Evolutionary conservation across 1,140 invertebrate genomes (phyloP).

Genomic region (Holotrichia oblita): DNA sequence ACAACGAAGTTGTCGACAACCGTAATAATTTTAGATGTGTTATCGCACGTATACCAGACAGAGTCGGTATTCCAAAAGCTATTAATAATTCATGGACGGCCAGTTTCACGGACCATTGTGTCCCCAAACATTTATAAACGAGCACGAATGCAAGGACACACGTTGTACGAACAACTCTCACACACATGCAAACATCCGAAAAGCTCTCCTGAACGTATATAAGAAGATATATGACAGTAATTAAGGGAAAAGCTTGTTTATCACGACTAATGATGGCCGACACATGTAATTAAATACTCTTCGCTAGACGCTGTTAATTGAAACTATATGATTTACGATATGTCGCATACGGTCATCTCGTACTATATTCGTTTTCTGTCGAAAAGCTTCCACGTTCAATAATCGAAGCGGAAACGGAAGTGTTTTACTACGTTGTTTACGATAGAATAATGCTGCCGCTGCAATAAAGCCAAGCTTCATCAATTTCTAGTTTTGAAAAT

Average conservation of each 20-base stretch:
- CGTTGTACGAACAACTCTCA: background rate
- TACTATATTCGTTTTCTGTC: background rate
- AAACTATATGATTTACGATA: constrained; percentile 28
- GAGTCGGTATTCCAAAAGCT: background rate
- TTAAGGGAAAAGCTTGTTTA: constrained; percentile 35
- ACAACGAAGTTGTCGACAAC: background rate
- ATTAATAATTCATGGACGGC: constrained; percentile 16
- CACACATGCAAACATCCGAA: background rate
- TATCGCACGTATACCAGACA: background rate
- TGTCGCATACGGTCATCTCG: background rate
- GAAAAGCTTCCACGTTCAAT: background rate
- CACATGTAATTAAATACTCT: constrained; percentile 34
- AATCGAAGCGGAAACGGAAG: background rate
- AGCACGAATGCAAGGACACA: background rate
- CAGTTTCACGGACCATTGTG: constrained; percentile 15
- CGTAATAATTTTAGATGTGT: constrained; percentile 18
- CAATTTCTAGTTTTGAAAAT: no score
- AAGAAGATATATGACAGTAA: constrained; percentile 36
- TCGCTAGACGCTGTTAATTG: constrained; percentile 1
- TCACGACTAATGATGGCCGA: constrained; percentile 34
- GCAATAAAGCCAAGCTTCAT: no score
- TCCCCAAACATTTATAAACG: constrained; percentile 6
- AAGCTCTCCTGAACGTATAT: background rate
- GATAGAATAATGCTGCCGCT: no score
- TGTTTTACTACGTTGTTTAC: no score